These are phyloP conservation scores for Patiria pectinifera DNA, from an alignment of 53 echinoderm and acorn worm genomes.

Conservation along the genomic window DNA sequence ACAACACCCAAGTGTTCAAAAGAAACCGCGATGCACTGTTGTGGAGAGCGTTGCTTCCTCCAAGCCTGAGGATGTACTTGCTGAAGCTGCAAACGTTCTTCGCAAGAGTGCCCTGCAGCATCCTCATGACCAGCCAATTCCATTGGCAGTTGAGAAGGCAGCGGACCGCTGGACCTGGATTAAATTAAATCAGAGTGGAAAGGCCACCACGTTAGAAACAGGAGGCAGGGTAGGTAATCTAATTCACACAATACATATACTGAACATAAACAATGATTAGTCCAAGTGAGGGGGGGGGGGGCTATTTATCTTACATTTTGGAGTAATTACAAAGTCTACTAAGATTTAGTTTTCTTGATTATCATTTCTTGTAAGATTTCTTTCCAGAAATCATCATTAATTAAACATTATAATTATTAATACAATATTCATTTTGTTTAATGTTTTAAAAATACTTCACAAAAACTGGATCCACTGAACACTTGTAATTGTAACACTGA, in stretches of 20 bases:
- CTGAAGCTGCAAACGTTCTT: slow-evolving; percentile 9
- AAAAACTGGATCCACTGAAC: too few relatives aligned
- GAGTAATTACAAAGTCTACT: not conserved
- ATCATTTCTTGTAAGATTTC: not conserved
- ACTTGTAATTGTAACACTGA: too few relatives aligned
- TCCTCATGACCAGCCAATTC: slow-evolving; percentile 10
- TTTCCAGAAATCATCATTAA: too few relatives aligned
- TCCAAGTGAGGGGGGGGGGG: too few relatives aligned
- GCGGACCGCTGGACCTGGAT: slow-evolving; percentile 35
- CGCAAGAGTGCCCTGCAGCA: not conserved
- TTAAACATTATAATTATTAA: too few relatives aligned
- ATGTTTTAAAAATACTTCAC: too few relatives aligned
- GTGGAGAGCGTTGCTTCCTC: slow-evolving; percentile 11
- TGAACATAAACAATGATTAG: too few relatives aligned
- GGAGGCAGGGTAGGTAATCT: slow-evolving; percentile 16
- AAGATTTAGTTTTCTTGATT: not conserved
- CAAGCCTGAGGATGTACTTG: slow-evolving; percentile 3
- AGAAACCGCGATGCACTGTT: not conserved
- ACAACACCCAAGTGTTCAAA: not conserved
- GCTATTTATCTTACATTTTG: too few relatives aligned
- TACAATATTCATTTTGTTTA: too few relatives aligned
- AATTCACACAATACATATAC: too few relatives aligned
- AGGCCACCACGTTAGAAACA: not conserved
- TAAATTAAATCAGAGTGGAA: slow-evolving; percentile 26
- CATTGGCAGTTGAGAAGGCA: slow-evolving; percentile 32